These are phyloP conservation scores for Dendroctonus valens DNA, from an alignment of 1,140 invertebrate species.

Conservation along the genomic window DNA sequence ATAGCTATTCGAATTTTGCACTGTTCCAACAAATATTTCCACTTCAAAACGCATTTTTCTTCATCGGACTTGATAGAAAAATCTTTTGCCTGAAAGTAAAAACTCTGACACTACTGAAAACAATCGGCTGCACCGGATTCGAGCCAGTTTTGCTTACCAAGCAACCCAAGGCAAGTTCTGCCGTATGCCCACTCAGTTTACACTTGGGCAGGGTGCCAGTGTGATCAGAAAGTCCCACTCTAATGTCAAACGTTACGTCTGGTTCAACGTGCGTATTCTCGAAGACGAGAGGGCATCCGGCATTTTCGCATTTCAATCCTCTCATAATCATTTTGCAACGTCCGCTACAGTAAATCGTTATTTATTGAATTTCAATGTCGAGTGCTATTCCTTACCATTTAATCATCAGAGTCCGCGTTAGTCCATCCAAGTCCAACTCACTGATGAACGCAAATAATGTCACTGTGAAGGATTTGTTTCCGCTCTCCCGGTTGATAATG, in stretches of 20 bases:
- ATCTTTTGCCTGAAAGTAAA: constrained; percentile 39
- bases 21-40: constrained; percentile 55
- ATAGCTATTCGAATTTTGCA: constrained; percentile 53
- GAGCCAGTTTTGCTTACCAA: constrained; percentile 37
- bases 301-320: constrained; percentile 42
- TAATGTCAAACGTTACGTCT: constrained; percentile 53
- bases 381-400: constrained; percentile 40
- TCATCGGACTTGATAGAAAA: constrained; percentile 49
- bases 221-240: constrained; percentile 55
- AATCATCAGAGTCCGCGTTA: constrained; percentile 32
- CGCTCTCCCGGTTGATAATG: constrained; percentile 9
- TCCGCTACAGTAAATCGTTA: constrained; percentile 19
- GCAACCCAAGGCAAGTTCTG: constrained; percentile 51
- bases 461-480: constrained; percentile 52
- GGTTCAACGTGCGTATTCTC: constrained; percentile 34
- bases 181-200: constrained; percentile 50
- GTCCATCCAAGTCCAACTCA: constrained; percentile 55
- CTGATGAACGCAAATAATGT: constrained; percentile 53
- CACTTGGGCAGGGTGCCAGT: constrained; percentile 55
- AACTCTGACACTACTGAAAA: constrained; percentile 22
- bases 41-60: constrained; percentile 53
- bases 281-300: constrained; percentile 39
- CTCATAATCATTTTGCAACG: constrained; percentile 37
- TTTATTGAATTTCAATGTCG: not conserved
- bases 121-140: constrained; percentile 1